A percentile compares a stretch with the other conserved stretches of the same genome.
phyloP scores from a whole-genome alignment of 2,797 vertebrate species.

The Pygocentrus nattereri region DNA sequence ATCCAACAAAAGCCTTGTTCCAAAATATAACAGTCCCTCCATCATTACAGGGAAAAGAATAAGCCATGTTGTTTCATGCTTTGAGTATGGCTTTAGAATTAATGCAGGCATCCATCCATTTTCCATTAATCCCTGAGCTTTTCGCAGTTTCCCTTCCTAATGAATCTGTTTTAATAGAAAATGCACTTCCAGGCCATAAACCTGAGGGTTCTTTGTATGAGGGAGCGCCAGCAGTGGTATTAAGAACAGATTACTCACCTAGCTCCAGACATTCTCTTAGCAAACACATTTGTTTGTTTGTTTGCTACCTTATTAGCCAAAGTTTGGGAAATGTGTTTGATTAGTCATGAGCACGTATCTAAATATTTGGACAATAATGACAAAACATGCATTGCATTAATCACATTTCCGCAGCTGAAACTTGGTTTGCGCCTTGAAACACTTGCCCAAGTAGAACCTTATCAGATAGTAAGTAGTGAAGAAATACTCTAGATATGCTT shows the following conservation, averaged over 20 bases:
- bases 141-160: neutral
- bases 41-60: neutral
- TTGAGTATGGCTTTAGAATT: neutral
- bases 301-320: constrained; percentile 40
- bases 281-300: constrained; percentile 30
- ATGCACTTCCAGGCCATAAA: constrained; percentile 50
- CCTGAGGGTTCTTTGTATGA: constrained; percentile 29
- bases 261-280: constrained; percentile 12
- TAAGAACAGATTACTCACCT: constrained; percentile 50
- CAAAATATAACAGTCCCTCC: neutral
- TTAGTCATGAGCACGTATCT: neutral
- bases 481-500: neutral
- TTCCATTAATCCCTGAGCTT: neutral
- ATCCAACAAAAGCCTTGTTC: neutral
- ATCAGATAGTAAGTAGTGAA: neutral
- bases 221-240: constrained; percentile 20
- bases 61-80: neutral
- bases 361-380: constrained; percentile 27
- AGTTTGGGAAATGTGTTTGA: constrained; percentile 11
- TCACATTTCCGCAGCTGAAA: neutral
- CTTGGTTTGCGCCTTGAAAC: neutral
- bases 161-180: constrained; percentile 3
- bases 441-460: neutral
- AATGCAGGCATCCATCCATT: neutral
- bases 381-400: constrained; percentile 11